Base-by-base conservation (phyloP, 2,888 invertebrate species). In the Drosophila prolongata region DNA sequence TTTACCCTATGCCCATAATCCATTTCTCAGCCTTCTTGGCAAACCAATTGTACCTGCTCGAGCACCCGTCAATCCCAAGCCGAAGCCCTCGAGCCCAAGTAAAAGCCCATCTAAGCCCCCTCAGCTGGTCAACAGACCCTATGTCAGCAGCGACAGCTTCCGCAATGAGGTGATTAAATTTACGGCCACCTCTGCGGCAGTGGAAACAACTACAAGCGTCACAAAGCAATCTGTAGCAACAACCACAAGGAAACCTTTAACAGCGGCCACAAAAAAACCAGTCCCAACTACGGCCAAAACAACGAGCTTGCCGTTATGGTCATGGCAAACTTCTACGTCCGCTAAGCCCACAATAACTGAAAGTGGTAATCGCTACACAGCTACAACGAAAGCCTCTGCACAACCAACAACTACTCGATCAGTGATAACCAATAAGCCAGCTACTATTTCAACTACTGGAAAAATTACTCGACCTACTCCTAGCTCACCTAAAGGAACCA, bases 71-170 rank as follows among this genome's bases (percentile, higher is more conserved):
- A 68, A 64, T 27, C 49, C 73, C 6, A 60, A 54, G 19, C 6
- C 37, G 34, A 68, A 8, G 30, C 72, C 82, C 11, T n/a, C 49
- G 34, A 64, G 27, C 14, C 14, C 68, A 34, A 27, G 42, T 11
- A 62, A 16, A 8, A 13, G 56, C 14, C 35, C 58, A 55, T 42
- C 58, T 55, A 59, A 58, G 40, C 38, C 44, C n/a, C 54, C 59
- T 40, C 49, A 64, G 19, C 57, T 64, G 56, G 56, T 69, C 19
- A 53, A 53, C 34, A 74, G 70, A 35, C 59, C 74, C 35, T 89
- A 88, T 54, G 64, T 82, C 24, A 80, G 76, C 34, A 90, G 87
- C 69, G 76, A 82, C 38, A 73, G 67, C 49, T 73, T 90, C 75
- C 77, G 82, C 14, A 49, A 81, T 9, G 85, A 79, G 52, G 34